phyloP scores from a whole-genome alignment of 2,797 vertebrate species.

The Presbytis comata region DNA sequence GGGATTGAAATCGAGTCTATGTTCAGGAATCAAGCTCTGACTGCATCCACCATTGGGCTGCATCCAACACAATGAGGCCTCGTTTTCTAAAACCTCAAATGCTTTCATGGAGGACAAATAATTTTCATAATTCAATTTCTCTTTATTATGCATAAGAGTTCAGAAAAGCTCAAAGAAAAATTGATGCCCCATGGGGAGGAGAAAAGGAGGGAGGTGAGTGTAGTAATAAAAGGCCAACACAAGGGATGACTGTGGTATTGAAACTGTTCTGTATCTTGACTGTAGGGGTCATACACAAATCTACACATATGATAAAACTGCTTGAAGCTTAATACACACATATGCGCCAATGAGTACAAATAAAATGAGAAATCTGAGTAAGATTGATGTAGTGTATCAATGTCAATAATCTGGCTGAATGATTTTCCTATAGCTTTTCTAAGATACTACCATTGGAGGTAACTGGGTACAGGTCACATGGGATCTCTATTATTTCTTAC shows the following conservation, averaged over 20 bases:
- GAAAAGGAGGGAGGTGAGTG: too few relatives aligned
- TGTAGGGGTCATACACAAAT: not conserved
- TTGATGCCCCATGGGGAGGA: not conserved
- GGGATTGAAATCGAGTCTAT: not conserved
- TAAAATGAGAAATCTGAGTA: not conserved
- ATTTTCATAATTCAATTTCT: constrained; percentile 11
- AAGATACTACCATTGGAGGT: not conserved
- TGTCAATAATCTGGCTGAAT: not conserved
- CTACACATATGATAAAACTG: not conserved
- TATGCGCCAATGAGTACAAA: not conserved
- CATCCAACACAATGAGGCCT: not conserved
- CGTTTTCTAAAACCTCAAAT: not conserved
- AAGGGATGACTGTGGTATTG: too few relatives aligned
- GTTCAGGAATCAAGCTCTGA: not conserved
- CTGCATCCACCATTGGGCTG: not conserved
- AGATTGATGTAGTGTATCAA: not conserved
- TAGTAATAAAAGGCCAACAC: not conserved
- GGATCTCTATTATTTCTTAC: not conserved
- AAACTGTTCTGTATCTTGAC: not conserved
- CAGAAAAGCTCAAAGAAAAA: not conserved
- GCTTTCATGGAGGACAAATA: not conserved
- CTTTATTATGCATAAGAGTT: not conserved
- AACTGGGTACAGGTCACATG: too few relatives aligned
- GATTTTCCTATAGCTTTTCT: not conserved
- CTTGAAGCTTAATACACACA: not conserved